phyloP scores from a whole-genome alignment of 2,113 vertebrate species.

The Cheilinus undulatus region DNA sequence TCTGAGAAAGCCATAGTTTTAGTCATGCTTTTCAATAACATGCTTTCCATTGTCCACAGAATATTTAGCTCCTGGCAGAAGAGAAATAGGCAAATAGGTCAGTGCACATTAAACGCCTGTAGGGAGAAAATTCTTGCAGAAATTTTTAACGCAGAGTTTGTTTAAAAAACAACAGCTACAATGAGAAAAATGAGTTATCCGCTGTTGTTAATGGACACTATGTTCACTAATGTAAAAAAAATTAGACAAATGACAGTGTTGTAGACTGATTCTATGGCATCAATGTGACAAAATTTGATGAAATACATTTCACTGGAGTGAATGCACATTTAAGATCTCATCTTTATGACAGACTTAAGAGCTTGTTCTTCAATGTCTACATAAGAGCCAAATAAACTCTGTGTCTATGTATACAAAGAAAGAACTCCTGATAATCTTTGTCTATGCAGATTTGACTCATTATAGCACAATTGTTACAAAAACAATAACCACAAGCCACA shows the following conservation, averaged over 20 bases:
- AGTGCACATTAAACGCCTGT: conserved; percentile 3
- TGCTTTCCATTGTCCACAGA: not conserved
- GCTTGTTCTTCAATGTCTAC: too few species aligned
- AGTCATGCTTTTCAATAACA: not conserved
- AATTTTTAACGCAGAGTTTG: not conserved
- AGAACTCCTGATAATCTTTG: not conserved
- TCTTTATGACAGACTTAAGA: not conserved
- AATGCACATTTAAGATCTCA: conserved; percentile 23
- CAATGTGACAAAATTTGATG: not conserved
- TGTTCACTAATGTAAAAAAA: too few species aligned
- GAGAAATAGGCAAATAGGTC: conserved; percentile 39
- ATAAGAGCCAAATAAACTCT: not conserved
- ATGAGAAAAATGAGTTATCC: too few species aligned
- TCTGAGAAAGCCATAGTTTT: not conserved
- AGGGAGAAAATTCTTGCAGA: conserved; percentile 1
- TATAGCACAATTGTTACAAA: not conserved
- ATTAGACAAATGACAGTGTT: too few species aligned
- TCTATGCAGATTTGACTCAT: not conserved
- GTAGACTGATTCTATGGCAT: conserved; percentile 18
- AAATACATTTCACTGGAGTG: not conserved
- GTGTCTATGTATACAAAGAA: not conserved
- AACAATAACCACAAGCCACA: conserved; percentile 6
- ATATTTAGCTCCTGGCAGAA: not conserved
- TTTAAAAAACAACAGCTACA: too few species aligned
- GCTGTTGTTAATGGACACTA: not conserved